Base-by-base conservation (phyloP, 2,797 vertebrate genomes). In the Schizothorax lantsangensis region DNA sequence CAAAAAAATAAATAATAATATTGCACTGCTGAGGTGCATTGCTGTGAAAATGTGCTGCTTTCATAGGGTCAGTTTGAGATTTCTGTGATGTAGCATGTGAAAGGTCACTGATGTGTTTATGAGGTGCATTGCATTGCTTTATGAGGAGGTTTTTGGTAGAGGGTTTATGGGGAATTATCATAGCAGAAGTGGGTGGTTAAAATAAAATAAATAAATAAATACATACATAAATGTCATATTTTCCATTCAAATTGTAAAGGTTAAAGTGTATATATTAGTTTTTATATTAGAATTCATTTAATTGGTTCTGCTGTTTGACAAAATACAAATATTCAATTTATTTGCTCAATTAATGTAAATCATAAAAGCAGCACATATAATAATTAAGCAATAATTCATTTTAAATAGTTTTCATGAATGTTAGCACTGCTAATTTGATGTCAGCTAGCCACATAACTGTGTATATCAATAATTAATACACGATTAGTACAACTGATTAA, bases 81-180 rank as follows among this genome's bases (percentile, higher is more conserved):
- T 59, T 79, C 10, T 54, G 10, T 54, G 49, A 77, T 77, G 47
- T 54, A 23, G 49, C 19, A 59, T 59, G 36, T 26, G 23, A 40
- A 59, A 36, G 17, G 17, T 54, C 73, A 77, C 47, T 14, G 74
- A 77, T 36, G 47, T 52, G 74, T 75, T 75, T 33, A 52, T 75
- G 47, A 52, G 9, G 19, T 36, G 26, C 30, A 11, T 19, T 33
- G 26, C 26, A 10, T 49, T 49, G 9, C 73, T 49, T 74, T 17
- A 19, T 17, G n/a, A 26, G 49, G 15, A 49, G n/a, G 26, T 49
- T 33, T 74, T 75, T 33, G 8, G 8, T 6, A 15, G 8, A 19
- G 8, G 26, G 4, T 33, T 21, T 49, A 21, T 21, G 15, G 26
- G n/a, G 4, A 14, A 4, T 47, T 73, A 47, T 73, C 23, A 45